Evolutionary conservation across 92 coral and sea anemone species (phyloP).

Genomic region (Palythoa grandiflora): DNA sequence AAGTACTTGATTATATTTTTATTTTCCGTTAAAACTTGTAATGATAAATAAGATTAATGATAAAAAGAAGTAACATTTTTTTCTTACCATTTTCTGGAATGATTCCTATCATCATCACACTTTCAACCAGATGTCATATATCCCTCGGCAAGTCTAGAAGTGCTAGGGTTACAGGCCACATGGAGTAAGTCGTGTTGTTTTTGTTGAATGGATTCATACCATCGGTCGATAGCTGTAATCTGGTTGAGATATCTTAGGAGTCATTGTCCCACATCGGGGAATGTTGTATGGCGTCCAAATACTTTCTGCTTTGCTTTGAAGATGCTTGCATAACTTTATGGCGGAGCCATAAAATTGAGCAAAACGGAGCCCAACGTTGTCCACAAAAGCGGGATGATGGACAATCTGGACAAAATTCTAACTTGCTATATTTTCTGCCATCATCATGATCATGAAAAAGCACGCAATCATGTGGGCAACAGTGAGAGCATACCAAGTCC

Average conservation of each 20-base stretch:
- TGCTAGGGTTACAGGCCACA: constrained; percentile 57
- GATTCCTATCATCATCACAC: constrained; percentile 47
- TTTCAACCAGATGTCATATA: constrained; percentile 39
- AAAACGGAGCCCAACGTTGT: constrained; percentile 28
- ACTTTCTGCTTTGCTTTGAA: neutral
- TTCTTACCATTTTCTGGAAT: constrained; percentile 41
- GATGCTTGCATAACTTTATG: constrained; percentile 45
- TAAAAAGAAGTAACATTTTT: constrained; percentile 12
- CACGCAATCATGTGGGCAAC: constrained; percentile 48
- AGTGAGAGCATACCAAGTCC: constrained; percentile 22
- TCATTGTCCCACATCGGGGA: constrained; percentile 41
- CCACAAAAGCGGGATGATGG: neutral
- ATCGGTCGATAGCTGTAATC: constrained; percentile 30
- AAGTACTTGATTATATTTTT: too few species aligned
- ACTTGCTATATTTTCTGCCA: constrained; percentile 1
- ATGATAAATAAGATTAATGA: too few species aligned
- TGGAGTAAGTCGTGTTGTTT: constrained; percentile 49
- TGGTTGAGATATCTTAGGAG: neutral
- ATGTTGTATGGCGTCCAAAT: constrained; percentile 32
- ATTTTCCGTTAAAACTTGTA: too few species aligned
- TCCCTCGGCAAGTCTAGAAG: constrained; percentile 42
- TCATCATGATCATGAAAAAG: constrained; percentile 28
- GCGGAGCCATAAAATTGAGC: constrained; percentile 44
- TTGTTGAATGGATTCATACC: constrained; percentile 50
- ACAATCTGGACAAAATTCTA: constrained; percentile 43